Base-by-base conservation (phyloP, 1,140 invertebrate genomes). In the Drosophila athabasca region DNA sequence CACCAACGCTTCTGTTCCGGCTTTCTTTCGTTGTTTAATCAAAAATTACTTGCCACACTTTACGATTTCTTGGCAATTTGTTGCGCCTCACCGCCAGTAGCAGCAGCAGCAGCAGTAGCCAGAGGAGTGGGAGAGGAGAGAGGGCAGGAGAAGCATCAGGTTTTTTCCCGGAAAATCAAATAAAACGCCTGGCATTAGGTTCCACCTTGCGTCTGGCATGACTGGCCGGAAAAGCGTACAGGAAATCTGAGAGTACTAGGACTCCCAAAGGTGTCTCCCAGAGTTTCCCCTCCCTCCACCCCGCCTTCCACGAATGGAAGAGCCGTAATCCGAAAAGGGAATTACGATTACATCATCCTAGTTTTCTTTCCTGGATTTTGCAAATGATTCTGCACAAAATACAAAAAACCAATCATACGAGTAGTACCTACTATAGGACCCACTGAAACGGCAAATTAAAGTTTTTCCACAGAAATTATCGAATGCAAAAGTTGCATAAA, bases 11-110 rank as follows among this genome's bases (percentile, higher is more conserved):
- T 13, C 35, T 13, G 35, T 53, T 53, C 26, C n/a, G 53, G 11
- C 48, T 31, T 66, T 51, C 24, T 44, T 39, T 50, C 84, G 72
- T 72, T 79, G 81, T 75, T 88, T 84, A 81, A 89, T 79, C 84
- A 79, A 79, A 88, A 82, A 85, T 83, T 89, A 75, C 81, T 73
- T 71, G 66, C 68, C 77, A 59, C 82, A 78, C 90, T 90, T 90
- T 81, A 89, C 78, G 82, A 81, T 90, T 81, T 82, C 51, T 65
- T 73, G 77, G 85, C 77, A 88, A 90, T 89, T 85, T 80, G 80
- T 80, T 87, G 78, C 74, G 82, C 74, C 70, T 44, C 61, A 39
- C 11, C 69, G 61, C 46, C 49, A 46, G 48, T 22, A 43, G 24
- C 54, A 60, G 54, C 69, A 29, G 55, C 54, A 41, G 39, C n/a